Evolutionary conservation across 2,888 invertebrate genomes (phyloP).

Genomic region (Drosophila helvetica): DNA sequence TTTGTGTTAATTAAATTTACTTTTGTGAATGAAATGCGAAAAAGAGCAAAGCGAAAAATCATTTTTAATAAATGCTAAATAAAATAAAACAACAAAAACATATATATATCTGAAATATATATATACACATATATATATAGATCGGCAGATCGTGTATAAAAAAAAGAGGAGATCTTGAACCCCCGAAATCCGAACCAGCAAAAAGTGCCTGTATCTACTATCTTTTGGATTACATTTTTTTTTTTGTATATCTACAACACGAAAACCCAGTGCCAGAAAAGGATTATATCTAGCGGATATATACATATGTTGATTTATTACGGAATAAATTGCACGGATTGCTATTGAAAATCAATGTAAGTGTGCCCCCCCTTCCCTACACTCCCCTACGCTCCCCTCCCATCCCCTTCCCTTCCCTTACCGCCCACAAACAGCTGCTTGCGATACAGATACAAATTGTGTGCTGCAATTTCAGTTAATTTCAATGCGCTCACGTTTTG

Average conservation of each 20-base stretch:
- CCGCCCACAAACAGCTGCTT: constrained; percentile 8
- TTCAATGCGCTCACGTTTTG: constrained; percentile 18
- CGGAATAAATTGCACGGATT: constrained; percentile 71
- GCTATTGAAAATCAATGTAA: constrained; percentile 83
- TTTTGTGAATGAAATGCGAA: constrained; percentile 81
- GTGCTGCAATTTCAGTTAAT: constrained; percentile 31
- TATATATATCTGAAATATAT: constrained; percentile 21
- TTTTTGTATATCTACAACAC: constrained; percentile 43
- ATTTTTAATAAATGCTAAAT: constrained; percentile 79
- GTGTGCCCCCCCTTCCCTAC: constrained; percentile 26
- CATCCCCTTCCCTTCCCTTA: background rate
- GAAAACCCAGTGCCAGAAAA: constrained; percentile 15
- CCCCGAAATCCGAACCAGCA: constrained; percentile 43
- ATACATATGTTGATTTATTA: constrained; percentile 30
- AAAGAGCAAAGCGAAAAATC: constrained; percentile 77
- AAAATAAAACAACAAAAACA: constrained; percentile 42
- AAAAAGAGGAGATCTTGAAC: constrained; percentile 13
- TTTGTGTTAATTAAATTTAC: constrained; percentile 80
- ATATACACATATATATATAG: constrained; percentile 20
- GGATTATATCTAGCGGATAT: constrained; percentile 52
- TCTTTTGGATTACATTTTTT: constrained; percentile 60
- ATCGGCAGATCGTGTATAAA: constrained; percentile 52
- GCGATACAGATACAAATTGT: constrained; percentile 14
- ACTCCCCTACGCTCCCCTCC: no score
- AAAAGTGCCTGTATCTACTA: constrained; percentile 15